Conservation (phyloP, 2,888 invertebrate species). For the Mythimna ferrago region DNA sequence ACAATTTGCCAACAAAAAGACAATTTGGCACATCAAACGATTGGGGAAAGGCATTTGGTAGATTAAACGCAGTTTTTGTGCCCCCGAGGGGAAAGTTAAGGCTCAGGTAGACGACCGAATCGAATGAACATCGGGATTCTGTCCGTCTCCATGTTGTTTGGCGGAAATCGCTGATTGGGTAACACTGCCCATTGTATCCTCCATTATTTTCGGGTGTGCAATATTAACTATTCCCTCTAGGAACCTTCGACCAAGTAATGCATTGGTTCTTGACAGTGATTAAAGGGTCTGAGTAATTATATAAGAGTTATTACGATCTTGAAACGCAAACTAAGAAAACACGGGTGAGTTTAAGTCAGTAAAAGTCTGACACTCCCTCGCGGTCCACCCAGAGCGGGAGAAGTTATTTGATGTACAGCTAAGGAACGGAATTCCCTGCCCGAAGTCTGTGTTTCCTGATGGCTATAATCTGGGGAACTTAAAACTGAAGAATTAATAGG, state of each 20-base stretch:
- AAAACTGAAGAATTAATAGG: too few species aligned
- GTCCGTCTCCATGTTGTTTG: not conserved
- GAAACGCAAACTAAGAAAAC: too few species aligned
- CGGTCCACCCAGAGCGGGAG: too few species aligned
- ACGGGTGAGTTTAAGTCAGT: too few species aligned
- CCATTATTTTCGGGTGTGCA: too few species aligned
- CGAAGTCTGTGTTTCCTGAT: too few species aligned
- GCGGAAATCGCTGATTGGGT: not conserved
- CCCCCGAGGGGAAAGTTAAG: slow-evolving; percentile 30
- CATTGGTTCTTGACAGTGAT: not conserved
- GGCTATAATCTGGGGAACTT: too few species aligned
- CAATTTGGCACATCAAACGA: slow-evolving; percentile 55
- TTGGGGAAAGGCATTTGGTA: slow-evolving; percentile 42
- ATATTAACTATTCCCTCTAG: not conserved
- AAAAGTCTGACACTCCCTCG: too few species aligned
- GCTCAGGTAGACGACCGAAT: slow-evolving; percentile 11
- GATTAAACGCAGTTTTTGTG: slow-evolving; percentile 54
- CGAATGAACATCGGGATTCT: slow-evolving; percentile 5
- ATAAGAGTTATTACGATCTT: too few species aligned
- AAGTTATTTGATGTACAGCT: too few species aligned
- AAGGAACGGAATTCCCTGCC: too few species aligned
- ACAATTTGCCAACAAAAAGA: slow-evolving; percentile 47
- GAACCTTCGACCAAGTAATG: not conserved
- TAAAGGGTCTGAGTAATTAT: too few species aligned
- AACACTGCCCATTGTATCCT: not conserved